phyloP scores from a whole-genome alignment of 1,140 invertebrate genomes.

The Homalodisca vitripennis region DNA sequence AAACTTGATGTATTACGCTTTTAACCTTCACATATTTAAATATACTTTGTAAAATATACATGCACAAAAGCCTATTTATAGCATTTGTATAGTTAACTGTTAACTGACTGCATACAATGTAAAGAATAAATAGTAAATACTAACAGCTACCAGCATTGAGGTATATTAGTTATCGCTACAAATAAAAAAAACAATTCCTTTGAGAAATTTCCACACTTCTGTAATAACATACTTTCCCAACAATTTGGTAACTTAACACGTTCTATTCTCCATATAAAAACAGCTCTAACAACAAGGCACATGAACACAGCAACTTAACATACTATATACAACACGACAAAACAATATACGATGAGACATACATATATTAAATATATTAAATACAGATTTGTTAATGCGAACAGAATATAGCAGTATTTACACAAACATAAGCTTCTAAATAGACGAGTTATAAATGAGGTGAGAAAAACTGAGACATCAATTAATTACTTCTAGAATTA shows the following conservation, averaged over 20 bases:
- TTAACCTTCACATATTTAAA: too few species aligned
- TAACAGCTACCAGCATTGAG: too few species aligned
- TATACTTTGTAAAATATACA: too few species aligned
- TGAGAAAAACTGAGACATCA: neutral
- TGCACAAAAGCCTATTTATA: too few species aligned
- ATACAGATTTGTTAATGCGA: neutral
- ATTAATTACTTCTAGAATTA: neutral
- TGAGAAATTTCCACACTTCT: neutral
- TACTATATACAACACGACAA: neutral
- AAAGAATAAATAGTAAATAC: too few species aligned
- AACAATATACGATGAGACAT: neutral
- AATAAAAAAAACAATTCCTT: neutral
- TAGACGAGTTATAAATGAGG: neutral
- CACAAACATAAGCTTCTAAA: neutral
- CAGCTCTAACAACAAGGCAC: neutral
- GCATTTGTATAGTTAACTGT: too few species aligned
- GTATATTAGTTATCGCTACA: neutral
- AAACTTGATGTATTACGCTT: too few species aligned
- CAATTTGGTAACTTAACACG: neutral
- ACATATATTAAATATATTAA: slow-evolving; percentile 4
- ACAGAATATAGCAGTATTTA: neutral
- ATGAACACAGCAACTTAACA: neutral
- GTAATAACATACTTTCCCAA: neutral
- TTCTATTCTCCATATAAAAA: neutral
- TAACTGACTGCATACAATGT: too few species aligned